Percentiles rank a stretch among this genome's conserved stretches.
Evolutionary conservation across 1,140 invertebrate species (phyloP).

Genomic region (Phymorhynchus buccinoides): DNA sequence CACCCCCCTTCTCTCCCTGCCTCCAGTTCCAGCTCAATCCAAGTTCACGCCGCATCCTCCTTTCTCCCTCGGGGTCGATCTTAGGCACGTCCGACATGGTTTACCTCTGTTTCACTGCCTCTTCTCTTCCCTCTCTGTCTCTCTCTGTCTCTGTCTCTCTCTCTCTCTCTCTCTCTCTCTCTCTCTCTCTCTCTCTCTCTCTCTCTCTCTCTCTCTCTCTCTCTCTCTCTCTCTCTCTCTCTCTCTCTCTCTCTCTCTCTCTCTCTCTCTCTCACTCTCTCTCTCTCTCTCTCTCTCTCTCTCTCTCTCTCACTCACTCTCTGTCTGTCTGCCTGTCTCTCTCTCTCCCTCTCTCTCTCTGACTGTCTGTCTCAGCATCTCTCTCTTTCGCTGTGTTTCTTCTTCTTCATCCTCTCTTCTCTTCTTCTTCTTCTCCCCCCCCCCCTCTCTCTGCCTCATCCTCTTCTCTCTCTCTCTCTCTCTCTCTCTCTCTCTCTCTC

Average conservation of each 20-base stretch:
- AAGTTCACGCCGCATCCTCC: no score
- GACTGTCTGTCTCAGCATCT: background rate
- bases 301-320: background rate
- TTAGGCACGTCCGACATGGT: no score
- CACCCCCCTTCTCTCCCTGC: no score
- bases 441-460: background rate
- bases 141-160: background rate
- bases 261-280: background rate
- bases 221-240: constrained; percentile 27
- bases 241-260: background rate
- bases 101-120: background rate
- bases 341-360: background rate
- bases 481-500: background rate
- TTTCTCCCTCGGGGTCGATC: no score
- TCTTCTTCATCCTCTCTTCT: background rate
- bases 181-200: background rate
- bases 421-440: background rate
- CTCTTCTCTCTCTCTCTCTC: background rate
- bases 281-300: background rate
- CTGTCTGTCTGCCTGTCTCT: no score
- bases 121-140: background rate
- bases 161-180: background rate
- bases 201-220: background rate
- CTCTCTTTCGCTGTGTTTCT: background rate
- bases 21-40: no score